Percentiles rank a stretch among this genome's conserved stretches.
Conservation (phyloP, 2,797 vertebrate species). For the Eleutherodactylus coqui region DNA sequence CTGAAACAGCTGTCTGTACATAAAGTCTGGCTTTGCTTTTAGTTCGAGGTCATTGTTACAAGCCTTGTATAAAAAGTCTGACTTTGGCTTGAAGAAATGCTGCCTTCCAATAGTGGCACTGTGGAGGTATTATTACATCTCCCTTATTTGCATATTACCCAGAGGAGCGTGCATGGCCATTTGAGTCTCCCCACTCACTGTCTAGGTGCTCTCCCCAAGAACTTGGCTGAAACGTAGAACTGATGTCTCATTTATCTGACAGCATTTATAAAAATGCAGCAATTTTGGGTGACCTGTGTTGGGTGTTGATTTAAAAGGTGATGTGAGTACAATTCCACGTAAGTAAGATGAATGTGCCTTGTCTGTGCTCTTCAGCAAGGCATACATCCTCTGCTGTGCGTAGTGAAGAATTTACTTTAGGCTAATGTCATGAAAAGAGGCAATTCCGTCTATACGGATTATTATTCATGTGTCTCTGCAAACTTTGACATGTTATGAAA, state of each 20-base stretch:
- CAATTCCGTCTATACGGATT: conserved; percentile 32
- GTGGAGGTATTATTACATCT: no score
- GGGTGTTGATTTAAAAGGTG: conserved; percentile 25
- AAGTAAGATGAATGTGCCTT: conserved; percentile 47
- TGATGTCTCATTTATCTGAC: background rate
- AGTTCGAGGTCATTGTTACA: no score
- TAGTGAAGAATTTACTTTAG: conserved; percentile 5
- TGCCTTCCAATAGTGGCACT: no score
- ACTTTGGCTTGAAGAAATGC: no score
- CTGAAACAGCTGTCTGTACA: no score
- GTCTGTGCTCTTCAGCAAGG: background rate
- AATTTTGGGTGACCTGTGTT: background rate
- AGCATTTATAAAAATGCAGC: background rate
- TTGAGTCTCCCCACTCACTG: no score
- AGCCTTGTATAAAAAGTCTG: no score
- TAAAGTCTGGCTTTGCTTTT: no score
- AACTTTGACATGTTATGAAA: conserved; percentile 22
- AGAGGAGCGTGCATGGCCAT: no score
- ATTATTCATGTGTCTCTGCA: conserved; percentile 28
- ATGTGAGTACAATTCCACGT: conserved; percentile 21
- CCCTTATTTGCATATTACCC: no score
- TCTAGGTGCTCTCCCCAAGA: no score
- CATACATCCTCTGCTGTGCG: background rate
- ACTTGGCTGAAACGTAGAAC: background rate
- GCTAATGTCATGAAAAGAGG: background rate